Evolutionary conservation across 2,888 invertebrate genomes (phyloP).

Genomic region (Apamea sordens): DNA sequence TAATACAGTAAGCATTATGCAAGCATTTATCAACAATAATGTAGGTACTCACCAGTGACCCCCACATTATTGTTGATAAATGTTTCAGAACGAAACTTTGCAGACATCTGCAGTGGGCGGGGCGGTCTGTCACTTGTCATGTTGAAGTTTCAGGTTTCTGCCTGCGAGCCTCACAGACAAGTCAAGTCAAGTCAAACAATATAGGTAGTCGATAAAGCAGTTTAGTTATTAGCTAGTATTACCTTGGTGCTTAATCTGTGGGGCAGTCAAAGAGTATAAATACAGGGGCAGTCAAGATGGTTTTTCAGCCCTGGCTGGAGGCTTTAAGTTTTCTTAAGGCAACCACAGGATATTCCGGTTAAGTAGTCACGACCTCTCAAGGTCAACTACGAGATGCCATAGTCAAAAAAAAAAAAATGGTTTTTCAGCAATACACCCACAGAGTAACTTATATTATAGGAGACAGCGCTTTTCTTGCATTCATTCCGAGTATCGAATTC

Average conservation of each 20-base stretch:
- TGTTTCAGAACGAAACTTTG: constrained; percentile 20
- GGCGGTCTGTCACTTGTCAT: not conserved
- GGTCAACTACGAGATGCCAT: too few species aligned
- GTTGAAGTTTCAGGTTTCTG: constrained; percentile 2
- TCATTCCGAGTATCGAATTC: not conserved
- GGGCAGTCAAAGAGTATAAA: not conserved
- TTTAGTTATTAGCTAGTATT: not conserved
- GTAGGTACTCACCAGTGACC: too few species aligned
- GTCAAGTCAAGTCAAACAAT: constrained; percentile 2
- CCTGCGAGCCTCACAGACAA: not conserved
- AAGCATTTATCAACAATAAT: too few species aligned
- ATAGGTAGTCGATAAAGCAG: constrained; percentile 41
- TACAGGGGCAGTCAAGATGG: too few species aligned
- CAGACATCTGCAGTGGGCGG: not conserved
- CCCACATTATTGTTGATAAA: too few species aligned
- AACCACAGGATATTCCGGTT: too few species aligned
- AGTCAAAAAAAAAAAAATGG: too few species aligned
- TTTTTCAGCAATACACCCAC: constrained; percentile 4
- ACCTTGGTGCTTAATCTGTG: not conserved
- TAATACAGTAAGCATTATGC: too few species aligned
- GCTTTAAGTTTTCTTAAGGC: too few species aligned
- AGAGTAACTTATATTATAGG: too few species aligned
- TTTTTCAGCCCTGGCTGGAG: too few species aligned
- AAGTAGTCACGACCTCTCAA: too few species aligned
- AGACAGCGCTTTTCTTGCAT: constrained; percentile 7